Evolutionary conservation across 2,113 vertebrate species (phyloP).

Genomic region (Montifringilla adamsi): DNA sequence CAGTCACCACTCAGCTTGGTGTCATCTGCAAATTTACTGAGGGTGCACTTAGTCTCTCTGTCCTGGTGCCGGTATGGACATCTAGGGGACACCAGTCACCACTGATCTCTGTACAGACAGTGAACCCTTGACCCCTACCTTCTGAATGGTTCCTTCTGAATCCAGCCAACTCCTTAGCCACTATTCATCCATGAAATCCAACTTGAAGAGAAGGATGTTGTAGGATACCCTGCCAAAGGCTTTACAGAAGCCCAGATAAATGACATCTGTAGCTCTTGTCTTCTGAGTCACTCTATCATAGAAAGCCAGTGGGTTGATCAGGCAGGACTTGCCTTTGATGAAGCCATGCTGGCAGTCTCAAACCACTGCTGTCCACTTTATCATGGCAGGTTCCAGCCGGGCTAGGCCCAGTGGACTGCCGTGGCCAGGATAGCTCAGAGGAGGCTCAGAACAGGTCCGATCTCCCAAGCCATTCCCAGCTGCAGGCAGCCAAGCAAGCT

Average conservation of each 20-base stretch:
- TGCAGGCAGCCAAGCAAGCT: too few relatives aligned
- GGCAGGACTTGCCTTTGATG: too few relatives aligned
- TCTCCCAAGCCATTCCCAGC: too few relatives aligned
- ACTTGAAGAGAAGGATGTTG: neutral
- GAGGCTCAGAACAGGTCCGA: too few relatives aligned
- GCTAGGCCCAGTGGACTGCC: too few relatives aligned
- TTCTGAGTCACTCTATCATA: neutral
- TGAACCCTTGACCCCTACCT: neutral
- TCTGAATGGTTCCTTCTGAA: neutral
- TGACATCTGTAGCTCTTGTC: neutral
- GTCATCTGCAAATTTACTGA: neutral
- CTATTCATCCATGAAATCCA: neutral
- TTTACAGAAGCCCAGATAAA: neutral
- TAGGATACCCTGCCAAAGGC: neutral
- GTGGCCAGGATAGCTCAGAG: too few relatives aligned
- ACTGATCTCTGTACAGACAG: neutral
- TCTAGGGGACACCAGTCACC: neutral
- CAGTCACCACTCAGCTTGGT: neutral
- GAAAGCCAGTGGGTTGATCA: neutral
- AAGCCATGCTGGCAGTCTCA: neutral
- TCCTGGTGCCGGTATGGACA: neutral
- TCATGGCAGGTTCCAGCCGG: too few relatives aligned
- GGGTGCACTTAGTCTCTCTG: neutral
- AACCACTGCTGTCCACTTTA: neutral
- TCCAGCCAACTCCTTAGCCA: neutral